A percentile compares a stretch with the other conserved stretches of the same genome.
Evolutionary conservation across 1,140 invertebrate genomes (phyloP).

Genomic region (Rhopalosiphum maidis): DNA sequence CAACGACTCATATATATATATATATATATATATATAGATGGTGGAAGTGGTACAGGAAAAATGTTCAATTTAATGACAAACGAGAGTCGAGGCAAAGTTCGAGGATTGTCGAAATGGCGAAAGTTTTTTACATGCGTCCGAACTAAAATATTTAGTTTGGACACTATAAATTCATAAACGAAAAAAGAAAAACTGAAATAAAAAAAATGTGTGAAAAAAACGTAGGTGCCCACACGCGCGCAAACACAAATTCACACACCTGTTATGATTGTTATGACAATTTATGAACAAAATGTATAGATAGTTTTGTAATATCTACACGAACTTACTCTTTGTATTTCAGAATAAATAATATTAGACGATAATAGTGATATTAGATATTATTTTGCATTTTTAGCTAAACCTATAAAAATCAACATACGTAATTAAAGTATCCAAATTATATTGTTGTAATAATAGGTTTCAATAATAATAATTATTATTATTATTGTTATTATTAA

Average conservation of each 20-base stretch:
- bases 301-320: background rate
- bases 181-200: background rate
- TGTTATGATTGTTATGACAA: background rate
- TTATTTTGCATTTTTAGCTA: background rate
- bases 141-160: constrained; percentile 33
- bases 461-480: no score
- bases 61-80: constrained; percentile 44
- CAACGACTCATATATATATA: background rate
- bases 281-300: background rate
- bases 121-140: constrained; percentile 18
- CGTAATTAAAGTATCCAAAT: background rate
- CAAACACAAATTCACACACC: background rate
- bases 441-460: background rate
- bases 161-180: constrained; percentile 33
- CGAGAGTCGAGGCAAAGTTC: constrained; percentile 28
- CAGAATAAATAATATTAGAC: background rate
- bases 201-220: constrained; percentile 13
- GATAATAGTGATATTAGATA: background rate
- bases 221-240: background rate
- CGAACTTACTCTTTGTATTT: background rate
- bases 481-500: no score
- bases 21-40: background rate
- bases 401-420: background rate
- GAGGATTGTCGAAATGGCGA: constrained; percentile 33
- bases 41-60: constrained; percentile 16